Base-by-base conservation (phyloP, 2,113 vertebrate species). In the Tragelaphus buxtoni region DNA sequence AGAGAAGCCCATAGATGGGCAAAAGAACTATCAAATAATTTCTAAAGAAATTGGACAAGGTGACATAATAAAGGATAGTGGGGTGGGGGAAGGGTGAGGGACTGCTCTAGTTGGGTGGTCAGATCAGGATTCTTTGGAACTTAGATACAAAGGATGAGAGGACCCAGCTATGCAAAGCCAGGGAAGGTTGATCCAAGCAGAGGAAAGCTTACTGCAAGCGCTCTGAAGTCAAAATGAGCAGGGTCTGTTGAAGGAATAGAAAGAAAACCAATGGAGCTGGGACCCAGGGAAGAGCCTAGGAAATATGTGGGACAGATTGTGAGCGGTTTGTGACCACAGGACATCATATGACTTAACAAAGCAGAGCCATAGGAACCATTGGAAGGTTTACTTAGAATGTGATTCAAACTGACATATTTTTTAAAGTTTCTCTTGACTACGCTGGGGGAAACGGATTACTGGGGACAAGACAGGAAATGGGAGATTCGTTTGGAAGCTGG, bases 381-480 rank as follows among this genome's bases (percentile, higher is more conserved):
- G 13, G 16, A 69, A 55, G 13, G 35, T 11, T 72, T 61, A 83
- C 55, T 69, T 2, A 42, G 49, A 30, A 30, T 76, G 13, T 10
- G 9, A 4, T 20, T 97, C 88, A 65, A 58, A 87, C 30, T 65
- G 80, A 65, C 86, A 55, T 51, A 17, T 26, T 89, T 76, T n/a
- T 35, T 45, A 63, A 65, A 9, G 7, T 91, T 88, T n/a, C 11
- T 16, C n/a, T 49, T 65, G 20, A 83, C 16, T 72, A 7, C 13
- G n/a, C 61, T 45, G 12, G 84, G 53, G 45, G n/a, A 88, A 90
- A 47, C 32, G 58, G 6, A 72, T 39, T 58, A 2, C 24, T 69
- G 20, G 2, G 56, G 7, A 26, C 39, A 82, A 82, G 30, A 45
- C 0, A 42, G 28, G 17, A 79, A n/a, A 39, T 9, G 55, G 53